Base-by-base conservation (phyloP, 2,888 invertebrate genomes). In the Lymantria monacha region DNA sequence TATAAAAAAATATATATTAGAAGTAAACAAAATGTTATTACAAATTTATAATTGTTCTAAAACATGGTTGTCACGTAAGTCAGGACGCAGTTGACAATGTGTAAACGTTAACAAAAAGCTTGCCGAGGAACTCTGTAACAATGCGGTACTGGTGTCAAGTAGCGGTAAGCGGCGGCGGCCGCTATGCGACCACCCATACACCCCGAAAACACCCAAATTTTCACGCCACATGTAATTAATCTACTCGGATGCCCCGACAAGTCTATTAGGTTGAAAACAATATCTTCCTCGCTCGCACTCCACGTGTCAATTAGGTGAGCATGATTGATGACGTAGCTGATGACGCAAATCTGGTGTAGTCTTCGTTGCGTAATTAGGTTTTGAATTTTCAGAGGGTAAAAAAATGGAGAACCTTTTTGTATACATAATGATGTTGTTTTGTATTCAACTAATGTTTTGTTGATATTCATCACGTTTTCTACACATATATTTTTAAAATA, bases 201-300 rank as follows among this genome's bases (percentile, higher is more conserved):
- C 38, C 59, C 41, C 57, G 43, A 48, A 51, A 58, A 48, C 53
- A 47, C 42, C 56, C 65, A 46, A 50, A 66, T 68, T 66, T 68
- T 66, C 69, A 61, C 66, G 59, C 69, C 66, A 68, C 66, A 72
- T 72, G 69, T 81, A 80, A 83, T 83, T 81, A 82, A 83, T 81
- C 73, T 78, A 73, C 74, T 70, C 72, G 69, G 72, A 66, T 71
- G 68, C 68, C 67, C 68, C 67, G 78, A 80, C 79, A 79, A 80
- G 78, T 83, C 79, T 83, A 80, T 83, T 82, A 81, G 76, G 70
- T 59, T 64, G 74, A 74, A 79, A 79, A 81, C 77, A 81, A 80
- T 81, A 75, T 79, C 74, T 73, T 73, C 59, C 69, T 72, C 52
- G 59, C 72, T 66, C 67, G 67, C 58, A 63, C 66, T 66, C 61